phyloP scores from a whole-genome alignment of 2,888 invertebrate species.

The Calliopum simillimum region DNA sequence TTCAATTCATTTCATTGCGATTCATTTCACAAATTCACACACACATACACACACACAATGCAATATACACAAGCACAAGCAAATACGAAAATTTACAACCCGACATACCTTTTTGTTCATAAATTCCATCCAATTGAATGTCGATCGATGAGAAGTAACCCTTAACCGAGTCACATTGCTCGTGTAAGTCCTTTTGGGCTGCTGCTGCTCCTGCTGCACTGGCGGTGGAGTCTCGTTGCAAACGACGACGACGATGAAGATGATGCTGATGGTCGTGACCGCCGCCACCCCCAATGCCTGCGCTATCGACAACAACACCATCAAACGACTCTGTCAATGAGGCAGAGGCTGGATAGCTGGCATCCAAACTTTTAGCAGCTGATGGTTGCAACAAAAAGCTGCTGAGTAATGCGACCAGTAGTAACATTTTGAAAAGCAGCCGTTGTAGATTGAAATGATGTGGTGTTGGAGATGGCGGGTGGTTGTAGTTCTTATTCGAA shows the following conservation, averaged over 20 bases:
- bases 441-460: not conserved
- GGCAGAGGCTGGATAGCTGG: not conserved
- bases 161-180: constrained; percentile 60
- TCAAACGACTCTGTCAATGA: too few relatives aligned
- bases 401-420: constrained; percentile 3
- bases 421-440: constrained; percentile 3
- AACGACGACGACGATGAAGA: constrained; percentile 57
- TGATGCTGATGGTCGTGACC: constrained; percentile 47
- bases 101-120: constrained; percentile 61
- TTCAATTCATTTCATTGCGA: not conserved
- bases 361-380: constrained; percentile 25
- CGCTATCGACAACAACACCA: too few relatives aligned
- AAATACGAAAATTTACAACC: too few relatives aligned
- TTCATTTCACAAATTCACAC: constrained; percentile 19
- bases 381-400: constrained; percentile 9
- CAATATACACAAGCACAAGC: not conserved
- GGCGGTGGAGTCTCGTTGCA: constrained; percentile 59
- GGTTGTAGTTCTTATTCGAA: too few relatives aligned
- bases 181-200: constrained; percentile 35
- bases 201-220: constrained; percentile 43
- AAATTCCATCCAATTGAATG: constrained; percentile 60
- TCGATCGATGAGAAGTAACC: constrained; percentile 64
- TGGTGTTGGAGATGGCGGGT: not conserved
- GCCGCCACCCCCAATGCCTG: not conserved
- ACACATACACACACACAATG: not conserved